Evolutionary conservation across 2,797 vertebrate genomes (phyloP).

Genomic region (Okamejei kenojei): DNA sequence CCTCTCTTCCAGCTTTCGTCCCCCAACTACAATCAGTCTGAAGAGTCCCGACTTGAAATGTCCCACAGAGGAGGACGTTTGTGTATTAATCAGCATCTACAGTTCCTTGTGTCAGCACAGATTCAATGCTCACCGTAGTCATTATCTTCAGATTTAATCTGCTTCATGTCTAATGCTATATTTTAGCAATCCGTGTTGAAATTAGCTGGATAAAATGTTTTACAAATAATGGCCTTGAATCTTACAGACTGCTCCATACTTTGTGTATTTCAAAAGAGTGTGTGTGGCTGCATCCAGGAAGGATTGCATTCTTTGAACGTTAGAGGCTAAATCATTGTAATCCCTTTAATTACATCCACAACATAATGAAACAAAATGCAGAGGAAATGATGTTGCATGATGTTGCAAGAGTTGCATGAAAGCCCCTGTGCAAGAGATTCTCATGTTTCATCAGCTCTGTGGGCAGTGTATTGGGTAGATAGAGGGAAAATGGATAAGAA

Average conservation of each 20-base stretch:
- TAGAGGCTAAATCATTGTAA: neutral
- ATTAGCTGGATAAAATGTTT: neutral
- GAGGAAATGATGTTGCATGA: too few species aligned
- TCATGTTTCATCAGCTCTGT: neutral
- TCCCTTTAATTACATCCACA: neutral
- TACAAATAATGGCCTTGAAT: neutral
- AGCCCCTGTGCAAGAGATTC: neutral
- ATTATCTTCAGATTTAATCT: too few species aligned
- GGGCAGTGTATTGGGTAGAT: too few species aligned
- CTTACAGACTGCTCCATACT: neutral
- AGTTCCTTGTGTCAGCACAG: too few species aligned
- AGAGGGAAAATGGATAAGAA: neutral
- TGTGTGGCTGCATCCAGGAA: neutral
- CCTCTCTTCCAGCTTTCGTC: too few species aligned
- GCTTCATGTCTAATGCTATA: neutral
- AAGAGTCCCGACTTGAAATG: too few species aligned
- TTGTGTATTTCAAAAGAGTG: constrained; percentile 4
- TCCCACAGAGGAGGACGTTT: too few species aligned
- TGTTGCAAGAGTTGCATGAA: neutral
- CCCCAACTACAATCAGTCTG: too few species aligned
- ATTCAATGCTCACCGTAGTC: too few species aligned
- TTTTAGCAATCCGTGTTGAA: neutral
- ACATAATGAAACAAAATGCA: neutral
- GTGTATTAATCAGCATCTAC: too few species aligned
- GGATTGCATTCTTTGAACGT: neutral